A percentile compares a stretch with the other conserved stretches of the same genome.
phyloP scores from a whole-genome alignment of 1,140 invertebrate genomes.

The Achatina immaculata region DNA sequence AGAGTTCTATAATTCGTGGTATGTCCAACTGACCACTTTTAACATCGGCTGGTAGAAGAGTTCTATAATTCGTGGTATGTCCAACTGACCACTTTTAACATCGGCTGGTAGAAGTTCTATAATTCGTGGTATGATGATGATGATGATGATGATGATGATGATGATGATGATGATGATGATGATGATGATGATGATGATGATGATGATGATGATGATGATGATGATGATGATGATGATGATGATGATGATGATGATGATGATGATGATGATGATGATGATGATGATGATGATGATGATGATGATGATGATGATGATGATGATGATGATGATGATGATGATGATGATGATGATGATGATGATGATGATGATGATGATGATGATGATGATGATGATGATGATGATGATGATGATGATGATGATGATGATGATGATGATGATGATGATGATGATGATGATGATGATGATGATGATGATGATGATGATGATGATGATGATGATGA shows the following conservation, averaged over 20 bases:
- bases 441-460: slow-evolving; percentile 27
- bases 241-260: slow-evolving; percentile 27
- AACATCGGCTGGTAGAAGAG: too few species aligned
- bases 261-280: slow-evolving; percentile 27
- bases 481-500: slow-evolving; percentile 27
- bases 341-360: slow-evolving; percentile 29
- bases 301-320: slow-evolving; percentile 27
- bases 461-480: slow-evolving; percentile 29
- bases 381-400: slow-evolving; percentile 27
- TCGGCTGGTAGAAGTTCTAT: too few species aligned
- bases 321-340: slow-evolving; percentile 27
- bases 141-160: slow-evolving; percentile 34
- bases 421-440: slow-evolving; percentile 27
- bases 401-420: slow-evolving; percentile 29
- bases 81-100: too few species aligned
- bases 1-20: too few species aligned
- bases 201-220: slow-evolving; percentile 23
- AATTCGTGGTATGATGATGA: too few species aligned
- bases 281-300: slow-evolving; percentile 29
- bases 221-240: slow-evolving; percentile 17
- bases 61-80: too few species aligned
- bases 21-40: too few species aligned
- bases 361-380: slow-evolving; percentile 27
- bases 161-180: slow-evolving; percentile 38
- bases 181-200: slow-evolving; percentile 31